Evolutionary conservation across 1,140 invertebrate genomes (phyloP), one percentile per base, ranked within the genome.

Genomic region (Hycleus phaleratus): DNA sequence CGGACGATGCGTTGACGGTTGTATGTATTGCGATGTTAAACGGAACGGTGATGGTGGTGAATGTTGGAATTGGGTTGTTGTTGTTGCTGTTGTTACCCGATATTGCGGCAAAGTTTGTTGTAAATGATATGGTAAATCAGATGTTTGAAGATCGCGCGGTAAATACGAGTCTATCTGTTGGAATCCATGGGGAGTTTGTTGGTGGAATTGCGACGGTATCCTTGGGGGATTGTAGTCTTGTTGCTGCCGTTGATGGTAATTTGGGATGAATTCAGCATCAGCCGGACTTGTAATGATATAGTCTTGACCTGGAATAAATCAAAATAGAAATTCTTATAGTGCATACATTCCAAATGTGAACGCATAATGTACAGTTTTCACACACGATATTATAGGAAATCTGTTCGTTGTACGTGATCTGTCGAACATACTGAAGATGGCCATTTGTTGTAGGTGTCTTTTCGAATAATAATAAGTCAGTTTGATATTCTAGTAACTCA

Each of bases 81-180:
- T 49, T 43, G 51, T 51, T 56, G 44, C 49, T n/a, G 58, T 47
- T 38, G 61, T 58, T n/a, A 65, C 62, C 43, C 65, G 53, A 47
- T 73, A 73, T 46, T 73, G 71, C 4, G 70, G 71, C 39, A 73
- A 56, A 9, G 66, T 73, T 49, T 71, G 64, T 49, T 70, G 69
- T 10, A 72, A 53, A 56, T 71, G 67, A 4, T 53, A 40, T 9
- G 71, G 70, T n/a, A 73, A 45, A 49, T 73, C 68, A 0, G 70
- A 71, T 6, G 71, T 73, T 60, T 73, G 67, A 10, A 73, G 54
- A 50, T 73, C 71, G 10, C 54, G 39, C 7, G 56, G 57, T 32
- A 61, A 60, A 52, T 62, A 61, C 2, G 53, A 42, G 43, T 64
- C 60, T 3, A 60, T 10, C 11, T 45, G 49, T 26, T 62, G 51